Evolutionary conservation across 2,888 invertebrate species (phyloP).

Genomic region (Nemurella pictetii): DNA sequence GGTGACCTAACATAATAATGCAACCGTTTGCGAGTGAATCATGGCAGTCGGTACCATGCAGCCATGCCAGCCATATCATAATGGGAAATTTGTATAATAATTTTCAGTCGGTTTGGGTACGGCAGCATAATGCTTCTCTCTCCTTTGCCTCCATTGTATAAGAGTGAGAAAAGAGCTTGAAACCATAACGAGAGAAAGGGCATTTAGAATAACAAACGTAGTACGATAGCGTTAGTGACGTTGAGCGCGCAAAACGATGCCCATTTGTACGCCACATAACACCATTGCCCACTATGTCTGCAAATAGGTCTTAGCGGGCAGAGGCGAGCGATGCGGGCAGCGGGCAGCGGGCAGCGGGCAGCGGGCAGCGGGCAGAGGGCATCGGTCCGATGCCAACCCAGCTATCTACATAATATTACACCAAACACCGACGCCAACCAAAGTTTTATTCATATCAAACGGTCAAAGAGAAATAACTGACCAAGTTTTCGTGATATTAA

Average conservation of each 20-base stretch:
- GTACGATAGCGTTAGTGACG: slow-evolving; percentile 21
- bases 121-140: neutral
- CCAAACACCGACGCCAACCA: neutral
- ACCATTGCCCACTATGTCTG: neutral
- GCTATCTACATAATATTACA: no score
- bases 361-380: no score
- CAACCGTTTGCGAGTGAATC: neutral
- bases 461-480: neutral
- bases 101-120: neutral
- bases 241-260: slow-evolving; percentile 26
- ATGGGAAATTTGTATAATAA: neutral
- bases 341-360: neutral
- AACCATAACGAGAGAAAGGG: slow-evolving; percentile 21
- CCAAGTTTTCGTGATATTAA: neutral
- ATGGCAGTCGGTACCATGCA: neutral
- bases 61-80: neutral
- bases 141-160: neutral
- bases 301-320: slow-evolving; percentile 1
- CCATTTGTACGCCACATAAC: slow-evolving; percentile 29
- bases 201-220: slow-evolving; percentile 33
- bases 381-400: no score
- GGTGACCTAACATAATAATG: neutral
- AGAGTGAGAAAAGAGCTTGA: neutral
- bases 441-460: neutral
- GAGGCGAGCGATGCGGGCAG: neutral